Percentiles rank a stretch among this genome's conserved stretches.
Evolutionary conservation across 1,140 invertebrate species (phyloP).

Genomic region (Andricus grossulariae): DNA sequence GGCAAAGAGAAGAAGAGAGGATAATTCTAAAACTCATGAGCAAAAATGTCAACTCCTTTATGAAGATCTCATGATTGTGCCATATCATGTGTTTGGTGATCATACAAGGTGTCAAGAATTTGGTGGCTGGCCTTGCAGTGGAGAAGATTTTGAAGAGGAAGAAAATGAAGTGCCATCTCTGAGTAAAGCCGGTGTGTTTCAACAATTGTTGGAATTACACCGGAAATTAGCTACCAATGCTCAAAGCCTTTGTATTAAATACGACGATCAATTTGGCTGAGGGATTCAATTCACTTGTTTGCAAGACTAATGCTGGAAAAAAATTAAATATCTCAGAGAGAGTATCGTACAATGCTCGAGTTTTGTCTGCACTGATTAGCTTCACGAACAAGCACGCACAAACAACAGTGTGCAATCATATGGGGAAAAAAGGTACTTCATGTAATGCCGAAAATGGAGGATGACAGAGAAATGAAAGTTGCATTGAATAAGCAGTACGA

Average conservation of each 20-base stretch:
- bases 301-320: not conserved
- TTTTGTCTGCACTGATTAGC: not conserved
- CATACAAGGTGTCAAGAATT: not conserved
- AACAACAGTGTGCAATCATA: not conserved
- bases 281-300: not conserved
- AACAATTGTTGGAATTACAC: not conserved
- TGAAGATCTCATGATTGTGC: not conserved
- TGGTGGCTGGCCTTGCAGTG: not conserved
- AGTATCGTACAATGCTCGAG: not conserved
- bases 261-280: not conserved
- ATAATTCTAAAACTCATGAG: not conserved
- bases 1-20: not conserved
- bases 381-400: not conserved
- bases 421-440: not conserved
- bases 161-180: not conserved
- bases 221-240: not conserved
- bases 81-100: not conserved
- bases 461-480: not conserved
- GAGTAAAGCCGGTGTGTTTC: not conserved
- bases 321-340: not conserved
- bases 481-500: constrained; percentile 3
- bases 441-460: not conserved
- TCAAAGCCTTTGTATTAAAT: not conserved
- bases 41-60: not conserved
- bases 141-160: not conserved